Base-by-base conservation (phyloP, 2,113 vertebrate genomes). In the Sebastes fasciatus region DNA sequence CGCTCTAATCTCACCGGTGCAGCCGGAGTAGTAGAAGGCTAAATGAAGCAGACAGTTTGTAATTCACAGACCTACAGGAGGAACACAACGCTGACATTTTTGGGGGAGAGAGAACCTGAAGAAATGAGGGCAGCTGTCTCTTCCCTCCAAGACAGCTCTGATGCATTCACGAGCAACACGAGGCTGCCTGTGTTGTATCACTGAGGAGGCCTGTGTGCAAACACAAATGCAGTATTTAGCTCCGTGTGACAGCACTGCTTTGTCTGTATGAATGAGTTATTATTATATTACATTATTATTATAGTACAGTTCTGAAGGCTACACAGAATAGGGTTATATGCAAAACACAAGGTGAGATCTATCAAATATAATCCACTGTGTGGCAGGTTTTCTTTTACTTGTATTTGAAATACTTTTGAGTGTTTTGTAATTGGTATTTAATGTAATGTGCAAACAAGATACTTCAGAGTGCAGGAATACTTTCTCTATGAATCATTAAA, bases 101-200 rank as follows among this genome's bases (percentile, higher is more conserved):
- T 9, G 4, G 34, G 34, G 34, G 49, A 52, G 45, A 49, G 64
- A 34, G 17, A 70, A 67, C 12, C 48, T 76, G 57, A 26, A 34
- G 54, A 61, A 80, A 83, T 14, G 11, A 76, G 54, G 73, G 42
- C 49, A 60, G 51, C 51, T 51, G 68, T 61, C 34, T 74, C 19
- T 21, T 40, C 12, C 12, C 45, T 57, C 19, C 26, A 19, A 34
- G 68, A 65, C 42, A 34, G 46, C 21, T 55, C 34, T 60, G 77
- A 69, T 17, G 49, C 6, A 1, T 23, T 61, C 46, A 45, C 5
- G 21, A 42, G 17, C 26, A 10, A 49, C 45, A 62, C 10, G 2
- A 40, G 45, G 5, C 63, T 40, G 40, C 11, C 6, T 46, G 48
- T 21, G 52, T 51, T 49, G 49, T 54, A 16, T 65, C 11, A 43